phyloP scores from a whole-genome alignment of 2,888 invertebrate species.

The Diarsia rubi region DNA sequence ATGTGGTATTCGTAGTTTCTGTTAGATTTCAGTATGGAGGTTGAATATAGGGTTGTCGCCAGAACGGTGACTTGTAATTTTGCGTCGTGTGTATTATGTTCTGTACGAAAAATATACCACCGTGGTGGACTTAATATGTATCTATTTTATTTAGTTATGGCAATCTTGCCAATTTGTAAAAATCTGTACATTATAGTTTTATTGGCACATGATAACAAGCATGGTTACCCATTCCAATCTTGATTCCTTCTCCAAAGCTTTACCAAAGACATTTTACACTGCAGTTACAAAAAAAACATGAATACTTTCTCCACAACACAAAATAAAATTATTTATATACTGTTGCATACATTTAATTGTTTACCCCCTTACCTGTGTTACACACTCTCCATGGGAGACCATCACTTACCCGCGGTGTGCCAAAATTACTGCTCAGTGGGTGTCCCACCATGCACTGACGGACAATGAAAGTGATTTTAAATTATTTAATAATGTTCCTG shows the following conservation, averaged over 20 bases:
- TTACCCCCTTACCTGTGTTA: slow-evolving; percentile 73
- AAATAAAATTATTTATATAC: slow-evolving; percentile 19
- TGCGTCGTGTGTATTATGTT: slow-evolving; percentile 77
- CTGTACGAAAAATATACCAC: slow-evolving; percentile 74
- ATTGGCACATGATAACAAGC: not conserved
- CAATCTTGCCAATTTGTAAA: too few species aligned
- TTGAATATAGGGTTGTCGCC: slow-evolving; percentile 88
- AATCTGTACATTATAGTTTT: not conserved
- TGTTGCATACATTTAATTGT: slow-evolving; percentile 62
- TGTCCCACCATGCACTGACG: slow-evolving; percentile 53
- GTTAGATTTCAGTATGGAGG: slow-evolving; percentile 64
- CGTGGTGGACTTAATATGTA: slow-evolving; percentile 74
- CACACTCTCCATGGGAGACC: slow-evolving; percentile 76
- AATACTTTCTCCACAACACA: slow-evolving; percentile 1
- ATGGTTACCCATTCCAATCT: not conserved
- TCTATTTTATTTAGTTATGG: slow-evolving; percentile 65
- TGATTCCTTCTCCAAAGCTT: not conserved
- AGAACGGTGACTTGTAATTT: slow-evolving; percentile 87
- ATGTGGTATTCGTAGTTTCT: slow-evolving; percentile 19
- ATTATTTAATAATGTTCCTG: slow-evolving; percentile 61
- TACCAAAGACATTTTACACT: not conserved
- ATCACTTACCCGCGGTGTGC: slow-evolving; percentile 77
- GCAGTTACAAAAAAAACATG: not conserved
- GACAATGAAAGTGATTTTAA: slow-evolving; percentile 55
- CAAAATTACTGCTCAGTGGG: slow-evolving; percentile 84